phyloP scores from a whole-genome alignment of 1,140 invertebrate species.

The Brachionus rubens region DNA sequence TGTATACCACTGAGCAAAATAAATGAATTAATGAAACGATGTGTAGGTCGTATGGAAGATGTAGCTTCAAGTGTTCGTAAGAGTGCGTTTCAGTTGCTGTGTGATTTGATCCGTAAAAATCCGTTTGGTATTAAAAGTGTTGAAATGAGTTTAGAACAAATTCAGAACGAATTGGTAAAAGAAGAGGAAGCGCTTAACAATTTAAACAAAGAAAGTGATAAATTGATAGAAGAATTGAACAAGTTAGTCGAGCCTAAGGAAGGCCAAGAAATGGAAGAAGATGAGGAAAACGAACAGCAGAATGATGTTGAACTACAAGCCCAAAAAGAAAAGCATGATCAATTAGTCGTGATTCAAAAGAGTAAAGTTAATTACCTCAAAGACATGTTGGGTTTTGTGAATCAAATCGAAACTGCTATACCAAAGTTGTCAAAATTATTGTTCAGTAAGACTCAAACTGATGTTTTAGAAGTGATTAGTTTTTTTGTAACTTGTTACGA shows the following conservation, averaged over 20 bases:
- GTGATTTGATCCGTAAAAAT: constrained; percentile 39
- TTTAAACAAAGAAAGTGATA: constrained; percentile 64
- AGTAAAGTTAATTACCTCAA: constrained; percentile 58
- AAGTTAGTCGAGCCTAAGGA: constrained; percentile 50
- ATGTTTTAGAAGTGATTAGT: constrained; percentile 77
- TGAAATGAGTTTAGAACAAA: constrained; percentile 56
- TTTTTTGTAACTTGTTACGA: constrained; percentile 74
- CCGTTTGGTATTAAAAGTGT: constrained; percentile 46
- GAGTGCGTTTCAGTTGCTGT: constrained; percentile 39
- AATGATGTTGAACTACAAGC: constrained; percentile 48
- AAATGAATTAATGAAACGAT: constrained; percentile 40
- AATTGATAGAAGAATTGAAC: constrained; percentile 59
- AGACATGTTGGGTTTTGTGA: constrained; percentile 68
- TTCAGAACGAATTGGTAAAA: constrained; percentile 54
- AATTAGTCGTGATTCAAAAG: constrained; percentile 38
- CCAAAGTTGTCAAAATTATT: constrained; percentile 71
- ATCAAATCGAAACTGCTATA: constrained; percentile 68
- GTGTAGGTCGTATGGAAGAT: constrained; percentile 35
- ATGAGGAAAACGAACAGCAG: constrained; percentile 47
- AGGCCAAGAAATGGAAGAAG: constrained; percentile 52
- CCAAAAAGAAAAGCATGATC: constrained; percentile 38
- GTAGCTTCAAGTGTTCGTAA: constrained; percentile 44
- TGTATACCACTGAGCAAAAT: constrained; percentile 51
- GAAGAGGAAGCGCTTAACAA: constrained; percentile 57
- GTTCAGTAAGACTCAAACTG: constrained; percentile 70